Base-by-base conservation (phyloP, 2,888 invertebrate genomes). In the Stegana nigrithorax region DNA sequence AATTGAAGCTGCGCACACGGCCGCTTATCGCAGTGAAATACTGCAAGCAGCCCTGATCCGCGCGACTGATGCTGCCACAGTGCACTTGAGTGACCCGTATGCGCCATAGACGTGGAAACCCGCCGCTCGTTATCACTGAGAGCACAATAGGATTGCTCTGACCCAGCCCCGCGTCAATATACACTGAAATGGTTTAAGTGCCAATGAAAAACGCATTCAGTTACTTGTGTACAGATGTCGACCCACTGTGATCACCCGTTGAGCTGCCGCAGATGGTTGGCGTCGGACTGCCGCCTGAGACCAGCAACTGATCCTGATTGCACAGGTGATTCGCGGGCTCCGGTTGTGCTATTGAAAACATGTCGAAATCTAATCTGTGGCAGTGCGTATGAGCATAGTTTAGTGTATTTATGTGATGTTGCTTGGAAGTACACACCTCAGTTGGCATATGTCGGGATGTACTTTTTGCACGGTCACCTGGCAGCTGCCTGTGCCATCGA, bases 201-300 rank as follows among this genome's bases (percentile, higher is more conserved):
- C n/a, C 5, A 45, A 21, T 2, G 2, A 21, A 6, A 6, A 2
- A 45, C 5, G 17, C 2, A 2, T 42, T 21, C 5, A 12, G 26
- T 23, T 23, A 7, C 39, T 17, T 19, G 29, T 26, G 12, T n/a
- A 29, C n/a, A 4, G 1, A 10, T 21, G 1, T 8, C 2, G 10
- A 71, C 74, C 69, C 85, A 95, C 95, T 92, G 83, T 95, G 95
- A 84, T 91, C 92, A 17, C 93, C 95, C 32, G 90, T 90, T 74
- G 93, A 94, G 55, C 87, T 87, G 7, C 95, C 95, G 75, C 95
- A 95, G 58, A 95, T 93, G 0, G 91, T 89, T 2, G 95, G 93
- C 0, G 92, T 89, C 0, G 93, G 91, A 79, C 90, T 92, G 0
- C 93, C 92, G 0, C 94, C 94, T 0, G 94, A 93, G 4, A 94